These are phyloP conservation scores for Poecile montanus DNA, from an alignment of 2,797 vertebrate genomes.

Conservation along the genomic window DNA sequence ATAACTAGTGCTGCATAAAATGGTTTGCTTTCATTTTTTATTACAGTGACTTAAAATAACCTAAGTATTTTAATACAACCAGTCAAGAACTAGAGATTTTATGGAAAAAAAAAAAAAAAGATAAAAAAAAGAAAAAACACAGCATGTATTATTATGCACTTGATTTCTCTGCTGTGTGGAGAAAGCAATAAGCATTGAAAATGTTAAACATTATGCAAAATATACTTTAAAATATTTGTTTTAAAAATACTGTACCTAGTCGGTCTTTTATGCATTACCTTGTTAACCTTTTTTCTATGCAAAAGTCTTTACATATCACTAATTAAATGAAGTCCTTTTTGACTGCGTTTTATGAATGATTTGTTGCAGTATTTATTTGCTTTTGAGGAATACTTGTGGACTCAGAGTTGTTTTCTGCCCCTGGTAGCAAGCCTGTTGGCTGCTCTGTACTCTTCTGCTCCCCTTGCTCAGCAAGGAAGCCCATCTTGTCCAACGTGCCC, in stretches of 20 bases:
- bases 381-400: background rate
- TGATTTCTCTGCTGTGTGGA: slow-evolving; percentile 88
- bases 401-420: background rate
- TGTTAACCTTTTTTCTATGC: slow-evolving; percentile 90
- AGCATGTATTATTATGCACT: slow-evolving; percentile 87
- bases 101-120: slow-evolving; percentile 56
- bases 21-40: slow-evolving; percentile 71
- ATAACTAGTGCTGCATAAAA: slow-evolving; percentile 73
- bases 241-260: slow-evolving; percentile 85
- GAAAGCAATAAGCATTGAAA: slow-evolving; percentile 84
- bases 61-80: slow-evolving; percentile 76
- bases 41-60: slow-evolving; percentile 77
- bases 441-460: background rate
- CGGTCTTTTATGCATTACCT: slow-evolving; percentile 79
- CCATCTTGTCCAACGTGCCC: background rate
- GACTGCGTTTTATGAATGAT: slow-evolving; percentile 66
- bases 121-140: slow-evolving; percentile 64
- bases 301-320: slow-evolving; percentile 85
- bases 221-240: slow-evolving; percentile 84
- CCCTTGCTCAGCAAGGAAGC: background rate
- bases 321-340: slow-evolving; percentile 85
- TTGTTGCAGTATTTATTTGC: slow-evolving; percentile 46
- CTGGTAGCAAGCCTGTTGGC: background rate
- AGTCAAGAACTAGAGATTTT: slow-evolving; percentile 76
- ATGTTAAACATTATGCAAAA: slow-evolving; percentile 84